Evolutionary conservation across 2,113 vertebrate species (phyloP), one percentile per base, ranked within the genome.

Genomic region (Aldabrachelys gigantea): DNA sequence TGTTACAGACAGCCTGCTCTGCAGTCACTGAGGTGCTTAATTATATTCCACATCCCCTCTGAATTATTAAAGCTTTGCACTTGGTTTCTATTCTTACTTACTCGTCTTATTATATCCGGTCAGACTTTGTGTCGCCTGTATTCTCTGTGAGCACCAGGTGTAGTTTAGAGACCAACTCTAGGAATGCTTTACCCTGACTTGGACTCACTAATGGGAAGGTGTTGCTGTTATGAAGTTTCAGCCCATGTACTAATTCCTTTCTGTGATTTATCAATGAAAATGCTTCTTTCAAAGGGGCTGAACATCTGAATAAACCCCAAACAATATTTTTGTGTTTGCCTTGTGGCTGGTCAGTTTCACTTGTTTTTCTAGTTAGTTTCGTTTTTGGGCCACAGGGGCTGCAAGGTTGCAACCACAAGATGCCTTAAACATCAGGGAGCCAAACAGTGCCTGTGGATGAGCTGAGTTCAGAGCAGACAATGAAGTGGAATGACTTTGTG

Each of bases 11-110:
- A 88, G 86, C 81, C 85, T 0, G 0, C 0, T 0, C 78, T 0
- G 1, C 24, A 0, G 5, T 50, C 13, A 49, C 81, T 95, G 87
- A 92, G 82, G 90, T 6, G 35, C 65, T 93, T 82, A 2, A 2
- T n/a, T 2, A 0, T 1, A 35, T 82, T 82, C 54, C 80, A 29
- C 0, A 0, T 79, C 78, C 76, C 84, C 84, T 13, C 85, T 96
- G 85, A 87, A 95, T 96, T 94, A 96, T 96, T 97, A 90, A 96
- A 96, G 83, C 81, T 52, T 94, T 89, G 84, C 10, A 4, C 88
- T 78, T 1, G 59, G 85, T 25, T 90, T 90, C 88, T 76, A 90
- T 22, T 62, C 91, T 94, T 35, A 0, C 44, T 52, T 3, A 47
- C 93, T 56, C 0, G 2, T 29, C 24, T 52, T 1, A 94, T 95